Conservation (phyloP, 2,797 vertebrate genomes). For the Helostoma temminkii region DNA sequence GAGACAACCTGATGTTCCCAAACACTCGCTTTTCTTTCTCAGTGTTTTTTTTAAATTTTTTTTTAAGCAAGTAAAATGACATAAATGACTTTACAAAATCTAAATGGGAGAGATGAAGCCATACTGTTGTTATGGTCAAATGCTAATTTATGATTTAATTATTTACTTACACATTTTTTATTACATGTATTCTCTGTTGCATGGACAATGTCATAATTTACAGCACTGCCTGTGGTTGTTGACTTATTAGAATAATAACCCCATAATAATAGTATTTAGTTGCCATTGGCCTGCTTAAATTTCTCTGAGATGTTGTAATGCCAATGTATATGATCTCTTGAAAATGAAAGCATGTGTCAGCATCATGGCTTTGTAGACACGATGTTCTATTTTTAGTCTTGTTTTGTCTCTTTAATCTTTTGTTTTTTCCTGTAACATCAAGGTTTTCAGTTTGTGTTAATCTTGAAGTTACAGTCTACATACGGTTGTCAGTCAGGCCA, state of each 20-base stretch:
- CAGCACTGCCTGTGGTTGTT: background rate
- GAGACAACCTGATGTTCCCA: constrained; percentile 46
- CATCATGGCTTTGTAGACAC: constrained; percentile 34
- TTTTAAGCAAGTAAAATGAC: too few species aligned
- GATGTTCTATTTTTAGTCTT: constrained; percentile 59
- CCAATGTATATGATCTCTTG: constrained; percentile 11
- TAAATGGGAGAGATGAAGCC: constrained; percentile 17
- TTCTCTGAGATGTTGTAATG: constrained; percentile 51
- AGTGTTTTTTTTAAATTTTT: constrained; percentile 15
- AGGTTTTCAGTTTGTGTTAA: constrained; percentile 47
- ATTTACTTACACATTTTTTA: background rate
- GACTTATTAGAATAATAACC: constrained; percentile 22
- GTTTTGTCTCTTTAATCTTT: constrained; percentile 27
- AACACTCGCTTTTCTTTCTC: constrained; percentile 25
- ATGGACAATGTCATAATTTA: background rate
- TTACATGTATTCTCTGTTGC: constrained; percentile 1
- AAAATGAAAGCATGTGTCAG: constrained; percentile 43
- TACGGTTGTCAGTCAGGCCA: constrained; percentile 47
- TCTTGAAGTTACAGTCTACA: constrained; percentile 59
- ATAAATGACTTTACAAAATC: too few species aligned
- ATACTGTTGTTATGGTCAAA: background rate
- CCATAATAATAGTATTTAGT: constrained; percentile 6
- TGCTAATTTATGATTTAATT: background rate
- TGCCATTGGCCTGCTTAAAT: constrained; percentile 28
- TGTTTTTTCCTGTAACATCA: constrained; percentile 23